Evolutionary conservation across 2,113 vertebrate genomes (phyloP).

Genomic region (Suncus etruscus): DNA sequence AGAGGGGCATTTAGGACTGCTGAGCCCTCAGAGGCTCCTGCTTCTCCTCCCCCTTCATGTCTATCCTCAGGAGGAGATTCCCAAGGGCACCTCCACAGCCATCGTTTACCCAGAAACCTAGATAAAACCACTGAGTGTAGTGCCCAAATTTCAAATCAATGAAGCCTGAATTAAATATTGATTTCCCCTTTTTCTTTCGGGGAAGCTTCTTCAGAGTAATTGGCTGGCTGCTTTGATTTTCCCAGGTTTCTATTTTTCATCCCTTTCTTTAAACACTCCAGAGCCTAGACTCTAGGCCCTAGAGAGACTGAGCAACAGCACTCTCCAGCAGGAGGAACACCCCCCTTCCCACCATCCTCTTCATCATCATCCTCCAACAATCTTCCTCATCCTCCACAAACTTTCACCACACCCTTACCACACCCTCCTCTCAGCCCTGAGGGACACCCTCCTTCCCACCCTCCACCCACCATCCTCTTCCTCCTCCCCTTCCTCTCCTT

Average conservation of each 20-base stretch:
- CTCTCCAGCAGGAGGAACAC: too few relatives aligned
- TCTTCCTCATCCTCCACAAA: not conserved
- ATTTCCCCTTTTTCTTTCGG: slow-evolving; percentile 71
- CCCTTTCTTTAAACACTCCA: not conserved
- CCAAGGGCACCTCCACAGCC: not conserved
- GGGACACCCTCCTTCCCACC: too few relatives aligned
- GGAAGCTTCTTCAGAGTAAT: slow-evolving; percentile 72
- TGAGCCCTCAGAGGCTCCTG: slow-evolving; percentile 21
- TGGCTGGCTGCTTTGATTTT: slow-evolving; percentile 27
- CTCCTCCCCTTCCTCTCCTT: too few relatives aligned
- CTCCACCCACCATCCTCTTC: too few relatives aligned
- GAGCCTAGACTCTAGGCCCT: not conserved
- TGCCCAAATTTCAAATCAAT: slow-evolving; percentile 76
- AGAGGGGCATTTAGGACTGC: not conserved
- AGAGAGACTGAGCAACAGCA: not conserved
- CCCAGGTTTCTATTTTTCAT: not conserved
- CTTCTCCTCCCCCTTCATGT: not conserved
- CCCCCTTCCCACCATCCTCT: too few relatives aligned
- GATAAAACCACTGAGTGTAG: slow-evolving; percentile 31
- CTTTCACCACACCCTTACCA: too few relatives aligned
- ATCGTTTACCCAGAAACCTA: not conserved
- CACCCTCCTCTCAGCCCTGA: too few relatives aligned
- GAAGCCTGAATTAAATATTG: slow-evolving; percentile 84
- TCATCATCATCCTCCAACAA: too few relatives aligned
- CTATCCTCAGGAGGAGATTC: too few relatives aligned